Conservation (phyloP, 2,888 invertebrate species). For the Argyra leucocephala region DNA sequence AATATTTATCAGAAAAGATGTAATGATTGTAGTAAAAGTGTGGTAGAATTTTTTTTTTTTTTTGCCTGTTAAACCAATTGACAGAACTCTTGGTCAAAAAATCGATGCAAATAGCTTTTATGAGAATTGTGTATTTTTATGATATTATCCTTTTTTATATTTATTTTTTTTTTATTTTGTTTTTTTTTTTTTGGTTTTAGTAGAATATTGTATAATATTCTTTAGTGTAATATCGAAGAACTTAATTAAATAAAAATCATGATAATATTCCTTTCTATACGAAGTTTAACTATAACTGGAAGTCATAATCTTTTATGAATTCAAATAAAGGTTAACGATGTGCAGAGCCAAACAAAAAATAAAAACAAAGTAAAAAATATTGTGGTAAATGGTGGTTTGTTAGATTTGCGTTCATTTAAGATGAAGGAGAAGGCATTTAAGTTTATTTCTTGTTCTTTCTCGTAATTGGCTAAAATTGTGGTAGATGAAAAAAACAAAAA, state of each 20-base stretch:
- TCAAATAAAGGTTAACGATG: constrained; percentile 3
- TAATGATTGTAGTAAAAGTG: neutral
- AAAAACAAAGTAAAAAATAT: too few relatives aligned
- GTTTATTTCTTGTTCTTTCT: neutral
- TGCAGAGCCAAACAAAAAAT: neutral
- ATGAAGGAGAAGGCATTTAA: too few relatives aligned
- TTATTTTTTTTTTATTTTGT: neutral
- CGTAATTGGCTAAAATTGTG: neutral
- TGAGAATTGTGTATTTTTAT: neutral
- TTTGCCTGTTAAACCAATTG: neutral
- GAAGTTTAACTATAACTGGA: neutral
- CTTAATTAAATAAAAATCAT: constrained; percentile 6
- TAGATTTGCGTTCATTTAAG: too few relatives aligned
- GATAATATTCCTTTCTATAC: neutral
- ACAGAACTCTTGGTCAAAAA: neutral
- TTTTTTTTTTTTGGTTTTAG: neutral
- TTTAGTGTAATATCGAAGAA: neutral
- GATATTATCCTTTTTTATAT: neutral
- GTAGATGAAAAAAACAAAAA: neutral
- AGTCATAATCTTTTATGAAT: constrained; percentile 3
- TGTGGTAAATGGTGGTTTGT: too few relatives aligned
- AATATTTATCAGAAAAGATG: neutral
- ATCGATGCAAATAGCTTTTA: neutral
- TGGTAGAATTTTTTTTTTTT: neutral
- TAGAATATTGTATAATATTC: neutral